Evolutionary conservation across 2,797 vertebrate genomes (phyloP).

Genomic region (Benthosema pterotum): DNA sequence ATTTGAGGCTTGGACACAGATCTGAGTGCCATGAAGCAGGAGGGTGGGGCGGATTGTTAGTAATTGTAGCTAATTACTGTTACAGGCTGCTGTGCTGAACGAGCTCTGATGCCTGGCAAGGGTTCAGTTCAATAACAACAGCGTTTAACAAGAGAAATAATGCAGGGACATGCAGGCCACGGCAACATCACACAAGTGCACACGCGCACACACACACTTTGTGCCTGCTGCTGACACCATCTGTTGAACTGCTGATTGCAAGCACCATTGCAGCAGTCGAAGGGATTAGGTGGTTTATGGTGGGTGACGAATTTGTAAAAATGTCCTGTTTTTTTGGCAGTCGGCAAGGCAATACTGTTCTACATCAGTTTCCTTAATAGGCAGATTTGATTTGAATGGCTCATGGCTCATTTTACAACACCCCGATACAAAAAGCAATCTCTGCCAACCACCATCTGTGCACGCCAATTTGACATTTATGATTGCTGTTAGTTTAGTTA

Average conservation of each 20-base stretch:
- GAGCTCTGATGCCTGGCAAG: slow-evolving; percentile 59
- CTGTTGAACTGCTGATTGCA: slow-evolving; percentile 37
- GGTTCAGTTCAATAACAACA: slow-evolving; percentile 39
- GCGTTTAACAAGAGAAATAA: slow-evolving; percentile 45
- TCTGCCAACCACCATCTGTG: too few relatives aligned
- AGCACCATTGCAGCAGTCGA: slow-evolving; percentile 10
- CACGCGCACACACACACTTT: background rate
- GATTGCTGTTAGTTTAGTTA: too few relatives aligned
- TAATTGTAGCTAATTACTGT: slow-evolving; percentile 64
- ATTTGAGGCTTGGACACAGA: slow-evolving; percentile 62
- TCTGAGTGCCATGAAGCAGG: slow-evolving; percentile 49
- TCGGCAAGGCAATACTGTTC: too few relatives aligned
- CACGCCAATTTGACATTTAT: too few relatives aligned
- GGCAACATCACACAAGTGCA: background rate
- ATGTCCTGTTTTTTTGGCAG: slow-evolving; percentile 23
- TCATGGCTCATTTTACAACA: too few relatives aligned
- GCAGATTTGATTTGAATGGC: too few relatives aligned
- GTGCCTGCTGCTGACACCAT: slow-evolving; percentile 34
- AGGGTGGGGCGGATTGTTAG: slow-evolving; percentile 41
- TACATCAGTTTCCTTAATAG: too few relatives aligned
- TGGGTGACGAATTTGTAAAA: background rate
- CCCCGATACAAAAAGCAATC: too few relatives aligned
- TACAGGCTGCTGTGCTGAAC: slow-evolving; percentile 57
- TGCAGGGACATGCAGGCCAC: slow-evolving; percentile 14
- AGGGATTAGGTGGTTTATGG: slow-evolving; percentile 22